A percentile compares a stretch with the other conserved stretches of the same genome.
phyloP scores from a whole-genome alignment of 92 coral and sea anemone species.

The Virgularia gustaviana region DNA sequence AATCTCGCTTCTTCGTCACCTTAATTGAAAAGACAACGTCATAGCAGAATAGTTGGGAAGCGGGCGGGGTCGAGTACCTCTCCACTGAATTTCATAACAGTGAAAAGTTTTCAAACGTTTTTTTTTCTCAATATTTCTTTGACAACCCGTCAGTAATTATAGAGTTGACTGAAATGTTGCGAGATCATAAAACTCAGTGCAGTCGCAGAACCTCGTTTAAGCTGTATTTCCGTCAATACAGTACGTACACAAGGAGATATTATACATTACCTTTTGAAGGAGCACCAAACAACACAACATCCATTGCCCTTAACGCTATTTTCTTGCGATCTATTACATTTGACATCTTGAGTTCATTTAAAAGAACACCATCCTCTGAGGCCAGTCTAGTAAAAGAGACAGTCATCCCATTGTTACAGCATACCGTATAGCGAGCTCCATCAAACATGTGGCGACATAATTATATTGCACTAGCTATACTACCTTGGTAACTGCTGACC shows the following conservation, averaged over 20 bases:
- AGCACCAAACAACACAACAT: constrained; percentile 90
- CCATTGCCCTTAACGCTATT: constrained; percentile 93
- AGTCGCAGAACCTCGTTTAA: not conserved
- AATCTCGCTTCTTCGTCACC: constrained; percentile 39
- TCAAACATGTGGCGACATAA: not conserved
- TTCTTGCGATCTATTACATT: constrained; percentile 90
- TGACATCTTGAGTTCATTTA: constrained; percentile 67
- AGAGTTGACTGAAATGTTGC: too few relatives aligned
- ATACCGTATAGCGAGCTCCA: not conserved
- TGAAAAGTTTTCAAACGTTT: too few relatives aligned
- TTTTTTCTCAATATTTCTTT: too few relatives aligned
- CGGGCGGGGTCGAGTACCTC: too few relatives aligned
- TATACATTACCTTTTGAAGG: constrained; percentile 69
- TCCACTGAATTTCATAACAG: too few relatives aligned
- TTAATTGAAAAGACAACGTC: not conserved
- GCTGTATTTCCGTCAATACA: not conserved
- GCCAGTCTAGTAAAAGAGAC: constrained; percentile 61
- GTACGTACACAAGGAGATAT: not conserved
- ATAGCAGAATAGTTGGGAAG: too few relatives aligned
- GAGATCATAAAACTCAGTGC: not conserved
- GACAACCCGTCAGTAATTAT: too few relatives aligned
- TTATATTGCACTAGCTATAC: not conserved
- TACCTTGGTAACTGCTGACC: constrained; percentile 84
- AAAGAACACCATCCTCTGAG: constrained; percentile 71
- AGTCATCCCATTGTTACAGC: not conserved